Conservation (phyloP, 2,888 invertebrate species). For the Eupithecia inturbata region DNA sequence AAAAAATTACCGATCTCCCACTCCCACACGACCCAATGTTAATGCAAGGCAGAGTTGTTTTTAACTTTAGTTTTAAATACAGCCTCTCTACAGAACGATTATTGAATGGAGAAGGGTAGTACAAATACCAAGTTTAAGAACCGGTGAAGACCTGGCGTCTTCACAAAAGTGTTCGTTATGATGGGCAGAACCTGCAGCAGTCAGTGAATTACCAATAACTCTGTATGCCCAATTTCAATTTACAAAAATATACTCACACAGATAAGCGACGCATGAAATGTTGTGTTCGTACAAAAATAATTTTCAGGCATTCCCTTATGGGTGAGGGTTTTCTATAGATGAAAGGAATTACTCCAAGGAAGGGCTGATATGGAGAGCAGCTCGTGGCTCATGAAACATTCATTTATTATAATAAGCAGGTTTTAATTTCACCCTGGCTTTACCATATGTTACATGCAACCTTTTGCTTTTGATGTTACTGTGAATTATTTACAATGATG, state of each 20-base stretch:
- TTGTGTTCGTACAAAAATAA: not conserved
- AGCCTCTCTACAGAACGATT: too few relatives aligned
- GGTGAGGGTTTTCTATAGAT: not conserved
- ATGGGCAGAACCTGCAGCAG: too few relatives aligned
- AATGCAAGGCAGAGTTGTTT: too few relatives aligned
- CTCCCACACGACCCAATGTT: too few relatives aligned
- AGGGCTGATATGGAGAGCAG: conserved; percentile 14
- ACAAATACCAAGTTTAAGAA: too few relatives aligned
- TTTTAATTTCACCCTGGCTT: conserved; percentile 36
- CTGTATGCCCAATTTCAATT: too few relatives aligned
- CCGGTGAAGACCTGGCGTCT: too few relatives aligned
- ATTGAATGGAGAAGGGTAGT: too few relatives aligned
- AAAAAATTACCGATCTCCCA: too few relatives aligned
- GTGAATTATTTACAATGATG: not conserved
- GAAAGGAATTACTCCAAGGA: conserved; percentile 2
- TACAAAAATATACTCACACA: not conserved
- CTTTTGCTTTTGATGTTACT: conserved; percentile 8
- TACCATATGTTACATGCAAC: conserved; percentile 3
- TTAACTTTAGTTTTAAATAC: too few relatives aligned
- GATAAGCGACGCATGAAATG: not conserved
- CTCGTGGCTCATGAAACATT: conserved; percentile 44
- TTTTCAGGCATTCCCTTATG: not conserved
- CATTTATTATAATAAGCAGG: conserved; percentile 50
- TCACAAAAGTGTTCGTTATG: too few relatives aligned
- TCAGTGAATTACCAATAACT: too few relatives aligned